Evolutionary conservation across 2,113 vertebrate genomes (phyloP).

Genomic region (Rhinolophus sinicus): DNA sequence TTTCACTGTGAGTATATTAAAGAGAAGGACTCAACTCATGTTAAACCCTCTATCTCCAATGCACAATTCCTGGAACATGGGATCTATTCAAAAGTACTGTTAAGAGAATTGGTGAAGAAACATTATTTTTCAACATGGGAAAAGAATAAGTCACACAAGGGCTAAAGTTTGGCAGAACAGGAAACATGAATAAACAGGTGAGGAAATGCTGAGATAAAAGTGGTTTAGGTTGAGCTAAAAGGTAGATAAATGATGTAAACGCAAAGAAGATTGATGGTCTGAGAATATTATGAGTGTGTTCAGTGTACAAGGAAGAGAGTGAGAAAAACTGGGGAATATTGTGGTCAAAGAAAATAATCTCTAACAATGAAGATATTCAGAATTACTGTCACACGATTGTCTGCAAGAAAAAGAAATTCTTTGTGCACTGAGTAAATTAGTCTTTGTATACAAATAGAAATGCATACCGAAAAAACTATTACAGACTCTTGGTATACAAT

Average conservation of each 20-base stretch:
- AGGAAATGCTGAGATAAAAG: neutral
- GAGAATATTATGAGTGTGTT: neutral
- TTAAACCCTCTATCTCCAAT: neutral
- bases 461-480: neutral
- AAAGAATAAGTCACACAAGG: neutral
- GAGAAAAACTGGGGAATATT: neutral
- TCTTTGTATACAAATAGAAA: conserved; percentile 21
- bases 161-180: neutral
- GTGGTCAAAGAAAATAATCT: neutral
- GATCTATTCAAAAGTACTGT: neutral
- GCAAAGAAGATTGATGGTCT: neutral
- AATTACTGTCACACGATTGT: neutral
- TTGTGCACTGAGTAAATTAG: neutral
- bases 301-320: neutral
- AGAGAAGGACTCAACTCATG: neutral
- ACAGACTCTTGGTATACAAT: neutral
- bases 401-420: neutral
- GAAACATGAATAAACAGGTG: neutral
- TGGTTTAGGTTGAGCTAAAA: neutral
- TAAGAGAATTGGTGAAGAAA: neutral
- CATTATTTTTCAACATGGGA: neutral
- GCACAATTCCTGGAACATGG: neutral
- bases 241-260: neutral
- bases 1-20: neutral
- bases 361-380: neutral